These are phyloP conservation scores for Mungos mungo DNA, from an alignment of 2,113 vertebrate genomes.

Conservation along the genomic window DNA sequence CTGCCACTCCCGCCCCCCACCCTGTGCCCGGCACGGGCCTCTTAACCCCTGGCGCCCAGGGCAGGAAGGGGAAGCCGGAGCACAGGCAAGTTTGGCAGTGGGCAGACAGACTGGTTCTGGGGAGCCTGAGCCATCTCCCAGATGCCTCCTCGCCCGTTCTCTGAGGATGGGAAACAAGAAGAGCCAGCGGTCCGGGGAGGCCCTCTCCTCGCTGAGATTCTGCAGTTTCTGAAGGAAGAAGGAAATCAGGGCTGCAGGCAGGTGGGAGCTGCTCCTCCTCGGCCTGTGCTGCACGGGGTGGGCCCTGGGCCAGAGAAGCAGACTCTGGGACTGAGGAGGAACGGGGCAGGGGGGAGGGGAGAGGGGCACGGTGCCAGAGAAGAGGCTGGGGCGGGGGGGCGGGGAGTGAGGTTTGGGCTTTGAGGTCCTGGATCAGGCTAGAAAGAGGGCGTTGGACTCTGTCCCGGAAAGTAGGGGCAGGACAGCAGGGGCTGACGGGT, in stretches of 20 bases:
- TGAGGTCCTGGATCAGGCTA: neutral
- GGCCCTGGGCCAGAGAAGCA: neutral
- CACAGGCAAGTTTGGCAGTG: neutral
- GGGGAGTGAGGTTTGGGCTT: neutral
- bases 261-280: neutral
- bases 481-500: neutral
- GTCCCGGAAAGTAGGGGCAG: neutral
- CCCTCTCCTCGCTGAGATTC: neutral
- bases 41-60: slow-evolving; percentile 25
- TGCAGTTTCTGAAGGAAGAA: neutral
- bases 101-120: neutral
- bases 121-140: neutral
- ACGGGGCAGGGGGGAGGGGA: neutral
- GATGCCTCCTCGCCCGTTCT: neutral
- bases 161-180: neutral
- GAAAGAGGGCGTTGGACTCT: neutral
- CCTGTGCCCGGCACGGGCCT: neutral
- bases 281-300: neutral
- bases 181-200: neutral
- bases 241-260: neutral
- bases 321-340: neutral
- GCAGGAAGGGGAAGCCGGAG: neutral
- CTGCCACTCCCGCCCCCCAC: neutral
- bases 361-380: neutral
- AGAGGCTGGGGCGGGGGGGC: neutral